Conservation (phyloP, 2,888 invertebrate genomes). For the Escarpia spicata region DNA sequence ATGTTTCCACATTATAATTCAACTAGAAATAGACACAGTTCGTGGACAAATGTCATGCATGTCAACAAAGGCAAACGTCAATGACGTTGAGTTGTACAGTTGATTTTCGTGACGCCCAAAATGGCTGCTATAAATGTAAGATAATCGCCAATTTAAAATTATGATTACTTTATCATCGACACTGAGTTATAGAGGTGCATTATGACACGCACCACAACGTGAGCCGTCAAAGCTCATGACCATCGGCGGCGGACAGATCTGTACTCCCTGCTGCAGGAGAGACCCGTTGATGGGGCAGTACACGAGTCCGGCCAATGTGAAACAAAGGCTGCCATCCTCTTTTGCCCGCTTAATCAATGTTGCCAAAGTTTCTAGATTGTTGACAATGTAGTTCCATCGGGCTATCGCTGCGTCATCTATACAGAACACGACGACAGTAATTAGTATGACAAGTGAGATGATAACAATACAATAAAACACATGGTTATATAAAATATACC, state of each 20-base stretch:
- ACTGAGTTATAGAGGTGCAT: neutral
- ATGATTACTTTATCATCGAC: neutral
- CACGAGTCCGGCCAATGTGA: neutral
- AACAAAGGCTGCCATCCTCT: neutral
- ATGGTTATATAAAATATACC: neutral
- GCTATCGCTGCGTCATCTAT: neutral
- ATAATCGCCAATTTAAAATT: no score
- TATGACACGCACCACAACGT: neutral
- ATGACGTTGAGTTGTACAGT: no score
- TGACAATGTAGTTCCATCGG: neutral
- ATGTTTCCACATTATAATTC: neutral
- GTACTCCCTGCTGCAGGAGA: neutral
- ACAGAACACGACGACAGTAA: neutral
- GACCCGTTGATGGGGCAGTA: neutral
- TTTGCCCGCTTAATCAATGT: neutral
- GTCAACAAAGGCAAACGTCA: no score
- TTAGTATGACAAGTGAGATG: neutral
- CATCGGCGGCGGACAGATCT: neutral
- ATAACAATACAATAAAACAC: neutral
- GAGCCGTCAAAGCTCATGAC: neutral
- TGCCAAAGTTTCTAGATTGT: neutral
- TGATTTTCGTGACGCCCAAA: no score
- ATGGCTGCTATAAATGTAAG: no score
- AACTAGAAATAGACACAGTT: neutral
- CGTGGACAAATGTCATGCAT: no score